Evolutionary conservation across 2,113 vertebrate genomes (phyloP), one percentile per base, ranked within the genome.

Genomic region (Pipa parva): DNA sequence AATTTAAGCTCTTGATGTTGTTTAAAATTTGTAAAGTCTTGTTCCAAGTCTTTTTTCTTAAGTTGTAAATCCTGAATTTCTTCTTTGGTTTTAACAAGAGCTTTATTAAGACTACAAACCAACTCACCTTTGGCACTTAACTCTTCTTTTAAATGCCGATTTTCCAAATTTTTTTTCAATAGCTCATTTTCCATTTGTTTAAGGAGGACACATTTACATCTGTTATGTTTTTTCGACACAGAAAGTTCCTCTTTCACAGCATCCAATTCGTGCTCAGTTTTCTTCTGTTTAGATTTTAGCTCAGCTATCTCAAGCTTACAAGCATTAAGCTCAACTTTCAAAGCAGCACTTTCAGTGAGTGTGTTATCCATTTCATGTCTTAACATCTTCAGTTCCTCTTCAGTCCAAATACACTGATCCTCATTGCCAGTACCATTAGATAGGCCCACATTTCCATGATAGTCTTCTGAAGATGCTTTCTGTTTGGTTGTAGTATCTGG

Each of bases 271-370:
- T 57, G 26, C 56, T 72, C 73, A 15, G 84, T 72, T 67, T 74
- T 49, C 62, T 50, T 73, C 59, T 37, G 76, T 62, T 74, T 73
- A 46, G 69, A 63, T 51, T 45, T 33, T 17, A 72, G 78, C 17
- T 74, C 57, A 33, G 69, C 76, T 6, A 80, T 54, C 61, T 77
- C 77, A 36, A 73, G 56, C 24, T 83, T 82, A 45, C 80, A 71
- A 55, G 69, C 31, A 20, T 59, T 60, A 58, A 86, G 73, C 56
- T 61, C 66, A 56, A 73, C 29, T 60, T 75, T 83, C 5, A 77
- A 62, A 71, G 59, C 63, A 26, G 68, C 63, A 26, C 42, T 25
- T 72, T 77, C 66, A 0, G 17, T 29, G 20, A 61, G 26, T 31
- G 73, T 79, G 67, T 82, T 71, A 29, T 29, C 73, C 5, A n/a